Evolutionary conservation across 1,140 invertebrate species (phyloP).

Genomic region (Diachasmimorpha longicaudata): DNA sequence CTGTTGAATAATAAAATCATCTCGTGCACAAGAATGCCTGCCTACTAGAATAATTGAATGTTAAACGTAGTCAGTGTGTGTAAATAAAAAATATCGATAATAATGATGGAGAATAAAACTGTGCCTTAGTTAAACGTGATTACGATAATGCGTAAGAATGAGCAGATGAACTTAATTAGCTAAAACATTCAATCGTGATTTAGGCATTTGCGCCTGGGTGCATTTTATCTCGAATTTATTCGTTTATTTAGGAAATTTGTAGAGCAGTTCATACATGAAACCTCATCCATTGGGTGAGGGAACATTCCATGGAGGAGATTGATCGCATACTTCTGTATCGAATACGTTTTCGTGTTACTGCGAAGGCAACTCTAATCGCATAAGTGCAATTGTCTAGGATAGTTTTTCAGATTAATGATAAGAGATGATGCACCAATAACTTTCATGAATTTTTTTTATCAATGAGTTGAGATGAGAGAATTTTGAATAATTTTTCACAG

Average conservation of each 20-base stretch:
- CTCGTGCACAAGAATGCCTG: not conserved
- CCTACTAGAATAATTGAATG: not conserved
- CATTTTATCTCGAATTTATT: not conserved
- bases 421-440: not conserved
- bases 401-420: not conserved
- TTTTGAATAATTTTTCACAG: too few relatives aligned
- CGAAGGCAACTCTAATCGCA: constrained; percentile 6
- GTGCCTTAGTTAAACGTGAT: constrained; percentile 23
- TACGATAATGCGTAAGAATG: not conserved
- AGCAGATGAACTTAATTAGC: not conserved
- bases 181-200: not conserved
- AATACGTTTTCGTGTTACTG: not conserved
- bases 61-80: not conserved
- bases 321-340: not conserved
- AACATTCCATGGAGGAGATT: not conserved
- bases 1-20: not conserved
- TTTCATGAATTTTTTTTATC: not conserved
- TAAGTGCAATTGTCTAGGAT: constrained; percentile 14
- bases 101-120: not conserved
- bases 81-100: not conserved
- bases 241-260: not conserved
- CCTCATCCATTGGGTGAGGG: too few relatives aligned
- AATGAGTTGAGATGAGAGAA: not conserved
- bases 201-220: not conserved
- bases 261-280: not conserved